Base-by-base conservation (phyloP, 2,888 invertebrate genomes). In the Reticulitermes lucifugus region DNA sequence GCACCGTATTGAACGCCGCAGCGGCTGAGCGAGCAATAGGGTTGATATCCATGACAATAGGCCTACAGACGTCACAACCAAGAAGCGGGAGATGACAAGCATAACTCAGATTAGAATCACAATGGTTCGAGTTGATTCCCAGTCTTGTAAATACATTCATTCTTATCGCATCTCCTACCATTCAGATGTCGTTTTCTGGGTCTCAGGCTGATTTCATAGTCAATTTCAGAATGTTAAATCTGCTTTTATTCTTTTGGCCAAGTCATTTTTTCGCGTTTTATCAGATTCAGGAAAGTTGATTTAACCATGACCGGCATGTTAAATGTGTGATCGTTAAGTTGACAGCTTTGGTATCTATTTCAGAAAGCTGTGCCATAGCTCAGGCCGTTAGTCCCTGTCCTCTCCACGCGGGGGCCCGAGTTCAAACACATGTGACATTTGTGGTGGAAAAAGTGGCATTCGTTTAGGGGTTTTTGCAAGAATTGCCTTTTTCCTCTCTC, bases 81-180 rank as follows among this genome's bases (percentile, higher is more conserved):
- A 46, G 77, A 18, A 77, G 22, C 75, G 43, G 35, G 75, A 75
- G 75, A 29, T 75, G 77, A 77, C 77, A 43, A 41, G 73, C 12
- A 18, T 41, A 73, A 21, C 73, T 80, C 80, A 60, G 65, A 81
- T 81, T 81, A 81, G 65, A 81, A 81, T 81, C 81, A 81, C 81
- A 81, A 81, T 65, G 65, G 79, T n/a, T 60, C 60, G 21, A 60
- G 60, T 22, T 60, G 18, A 22, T 7, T 60, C 18, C 18, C 60
- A 12, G 6, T 60, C 60, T 60, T 60, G 21, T 60, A 60, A 60
- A 60, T 65, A n/a, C n/a, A 2, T 21, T 60, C 51, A 71, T 71
- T 71, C 71, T 41, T 41, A 35, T 21, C 73, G 4, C 35, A 59
- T 21, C 65, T 65, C 60, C 22, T 51, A 41, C 77, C 55, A 25